Percentiles rank a stretch among this genome's conserved stretches.
Conservation (phyloP, 1,140 invertebrate species). For the Sesamia nonagrioides region DNA sequence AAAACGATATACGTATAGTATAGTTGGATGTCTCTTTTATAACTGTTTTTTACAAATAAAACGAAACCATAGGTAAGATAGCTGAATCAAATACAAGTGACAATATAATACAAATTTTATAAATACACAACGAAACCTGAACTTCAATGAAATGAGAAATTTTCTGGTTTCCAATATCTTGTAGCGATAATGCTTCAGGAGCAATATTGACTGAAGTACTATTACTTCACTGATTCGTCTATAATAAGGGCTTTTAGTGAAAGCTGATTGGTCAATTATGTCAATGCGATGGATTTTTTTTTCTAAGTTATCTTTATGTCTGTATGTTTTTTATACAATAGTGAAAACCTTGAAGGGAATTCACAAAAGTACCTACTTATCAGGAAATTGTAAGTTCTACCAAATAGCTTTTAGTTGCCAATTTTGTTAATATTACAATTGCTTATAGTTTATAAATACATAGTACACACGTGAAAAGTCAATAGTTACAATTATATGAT, state of each 20-base stretch:
- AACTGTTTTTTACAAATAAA: neutral
- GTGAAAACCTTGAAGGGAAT: neutral
- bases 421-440: too few species aligned
- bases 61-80: neutral
- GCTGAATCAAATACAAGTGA: neutral
- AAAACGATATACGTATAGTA: neutral
- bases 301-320: too few species aligned
- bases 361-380: neutral
- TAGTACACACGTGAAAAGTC: slow-evolving; percentile 5
- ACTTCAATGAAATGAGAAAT: neutral
- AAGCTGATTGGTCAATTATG: slow-evolving; percentile 27
- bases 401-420: slow-evolving; percentile 4
- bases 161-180: neutral
- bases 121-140: neutral
- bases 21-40: neutral
- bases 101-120: neutral
- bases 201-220: slow-evolving; percentile 7
- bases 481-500: neutral
- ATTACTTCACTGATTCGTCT: neutral
- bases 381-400: neutral
- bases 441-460: slow-evolving; percentile 25
- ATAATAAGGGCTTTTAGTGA: slow-evolving; percentile 27
- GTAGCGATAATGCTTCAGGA: neutral
- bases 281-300: neutral
- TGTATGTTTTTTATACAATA: neutral